phyloP scores from a whole-genome alignment of 2,113 vertebrate species.

The Chitala chitala region DNA sequence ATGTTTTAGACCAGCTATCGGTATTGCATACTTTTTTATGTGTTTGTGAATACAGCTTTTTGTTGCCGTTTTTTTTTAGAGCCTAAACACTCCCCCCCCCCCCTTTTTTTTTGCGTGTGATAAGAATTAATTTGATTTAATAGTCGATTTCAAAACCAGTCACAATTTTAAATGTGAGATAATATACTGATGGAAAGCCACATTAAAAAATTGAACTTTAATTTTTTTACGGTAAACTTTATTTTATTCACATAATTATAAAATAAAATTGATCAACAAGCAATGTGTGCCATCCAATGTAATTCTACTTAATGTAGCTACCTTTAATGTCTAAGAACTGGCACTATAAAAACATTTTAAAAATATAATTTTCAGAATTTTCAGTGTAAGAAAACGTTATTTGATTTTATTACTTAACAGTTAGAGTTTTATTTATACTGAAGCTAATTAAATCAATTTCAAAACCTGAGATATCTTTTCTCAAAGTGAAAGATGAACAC shows the following conservation, averaged over 20 bases:
- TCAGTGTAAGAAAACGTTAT: background rate
- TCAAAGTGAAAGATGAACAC: background rate
- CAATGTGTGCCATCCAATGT: no score
- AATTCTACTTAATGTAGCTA: no score
- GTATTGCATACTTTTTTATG: background rate
- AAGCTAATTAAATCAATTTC: slow-evolving; percentile 9
- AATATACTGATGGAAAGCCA: background rate
- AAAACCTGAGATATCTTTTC: background rate
- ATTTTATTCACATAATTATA: no score
- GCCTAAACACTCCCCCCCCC: no score
- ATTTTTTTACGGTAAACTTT: no score
- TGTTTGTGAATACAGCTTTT: background rate
- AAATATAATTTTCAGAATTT: no score
- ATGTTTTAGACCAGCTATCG: slow-evolving; percentile 14
- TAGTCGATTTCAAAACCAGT: background rate
- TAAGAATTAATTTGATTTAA: background rate
- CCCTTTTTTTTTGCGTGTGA: background rate
- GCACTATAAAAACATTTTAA: no score
- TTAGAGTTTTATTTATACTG: background rate
- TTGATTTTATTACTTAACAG: background rate
- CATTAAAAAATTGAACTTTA: no score
- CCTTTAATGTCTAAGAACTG: no score
- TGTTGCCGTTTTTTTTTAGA: background rate
- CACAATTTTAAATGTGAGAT: background rate
- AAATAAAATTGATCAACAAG: no score